A percentile compares a stretch with the other conserved stretches of the same genome.
Conservation (phyloP, 2,888 invertebrate genomes). For the Hypselothyrea guttata region DNA sequence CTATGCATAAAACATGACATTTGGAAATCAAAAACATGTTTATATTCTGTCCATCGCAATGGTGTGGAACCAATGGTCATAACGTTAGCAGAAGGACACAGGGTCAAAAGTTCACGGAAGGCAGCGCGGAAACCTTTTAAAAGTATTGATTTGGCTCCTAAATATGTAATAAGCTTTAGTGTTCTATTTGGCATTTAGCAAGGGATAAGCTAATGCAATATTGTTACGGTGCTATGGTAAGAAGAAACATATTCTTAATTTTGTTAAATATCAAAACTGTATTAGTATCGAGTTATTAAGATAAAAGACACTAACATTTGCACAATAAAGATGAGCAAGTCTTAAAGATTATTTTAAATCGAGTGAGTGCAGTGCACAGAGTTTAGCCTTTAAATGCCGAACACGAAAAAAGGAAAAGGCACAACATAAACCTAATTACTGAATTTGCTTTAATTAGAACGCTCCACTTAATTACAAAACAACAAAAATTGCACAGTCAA, state of each 20-base stretch:
- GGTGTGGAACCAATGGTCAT: slow-evolving; percentile 14
- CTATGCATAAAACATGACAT: slow-evolving; percentile 60
- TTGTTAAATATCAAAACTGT: no score
- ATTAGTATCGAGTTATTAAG: no score
- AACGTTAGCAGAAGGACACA: slow-evolving; percentile 4
- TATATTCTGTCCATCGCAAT: slow-evolving; percentile 31
- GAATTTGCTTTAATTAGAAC: slow-evolving; percentile 62
- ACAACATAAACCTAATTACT: slow-evolving; percentile 57
- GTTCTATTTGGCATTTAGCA: slow-evolving; percentile 17
- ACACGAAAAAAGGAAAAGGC: not conserved
- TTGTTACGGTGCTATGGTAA: no score
- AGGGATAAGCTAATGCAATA: not conserved
- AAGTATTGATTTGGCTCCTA: slow-evolving; percentile 31
- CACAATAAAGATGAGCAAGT: no score
- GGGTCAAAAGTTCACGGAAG: slow-evolving; percentile 6
- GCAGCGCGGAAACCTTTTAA: slow-evolving; percentile 22
- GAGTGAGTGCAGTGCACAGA: no score
- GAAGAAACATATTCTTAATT: no score
- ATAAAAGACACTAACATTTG: no score
- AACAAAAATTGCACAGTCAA: slow-evolving; percentile 48
- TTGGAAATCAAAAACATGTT: slow-evolving; percentile 63
- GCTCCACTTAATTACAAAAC: slow-evolving; percentile 65
- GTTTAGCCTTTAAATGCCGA: not conserved
- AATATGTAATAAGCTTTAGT: slow-evolving; percentile 33
- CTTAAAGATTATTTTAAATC: no score